Evolutionary conservation across 2,113 vertebrate genomes (phyloP).

Genomic region (Sciurus niger): DNA sequence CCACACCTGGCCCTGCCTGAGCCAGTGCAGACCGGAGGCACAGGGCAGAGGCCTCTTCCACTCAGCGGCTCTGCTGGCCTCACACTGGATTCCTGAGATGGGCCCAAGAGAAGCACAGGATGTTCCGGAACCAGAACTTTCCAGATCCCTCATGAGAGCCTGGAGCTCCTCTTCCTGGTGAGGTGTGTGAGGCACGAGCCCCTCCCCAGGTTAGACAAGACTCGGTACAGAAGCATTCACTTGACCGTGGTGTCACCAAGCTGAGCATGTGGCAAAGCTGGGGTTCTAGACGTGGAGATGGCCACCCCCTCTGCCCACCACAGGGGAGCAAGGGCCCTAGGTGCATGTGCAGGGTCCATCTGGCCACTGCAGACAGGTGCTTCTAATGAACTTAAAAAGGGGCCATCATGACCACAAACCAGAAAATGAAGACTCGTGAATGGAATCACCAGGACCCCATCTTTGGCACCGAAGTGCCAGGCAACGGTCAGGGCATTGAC

Average conservation of each 20-base stretch:
- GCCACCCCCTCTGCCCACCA: too few relatives aligned
- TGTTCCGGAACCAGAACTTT: too few relatives aligned
- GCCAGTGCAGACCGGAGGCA: too few relatives aligned
- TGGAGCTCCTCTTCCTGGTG: not conserved
- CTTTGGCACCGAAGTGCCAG: not conserved
- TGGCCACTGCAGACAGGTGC: not conserved
- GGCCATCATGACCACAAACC: not conserved
- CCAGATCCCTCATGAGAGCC: not conserved
- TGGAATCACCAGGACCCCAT: not conserved
- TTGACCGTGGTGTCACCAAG: not conserved
- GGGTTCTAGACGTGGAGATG: not conserved
- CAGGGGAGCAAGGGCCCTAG: not conserved
- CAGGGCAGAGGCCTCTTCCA: too few relatives aligned
- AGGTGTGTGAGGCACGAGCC: not conserved
- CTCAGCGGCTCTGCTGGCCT: too few relatives aligned
- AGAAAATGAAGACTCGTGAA: not conserved
- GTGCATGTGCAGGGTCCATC: not conserved
- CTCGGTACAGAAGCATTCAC: not conserved
- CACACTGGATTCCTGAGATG: too few relatives aligned
- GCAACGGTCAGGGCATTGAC: not conserved
- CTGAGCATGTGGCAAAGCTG: not conserved
- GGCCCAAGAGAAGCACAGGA: too few relatives aligned
- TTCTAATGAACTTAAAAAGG: not conserved
- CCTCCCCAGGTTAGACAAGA: not conserved
- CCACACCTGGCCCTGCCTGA: too few relatives aligned